Conservation (phyloP, 2,113 vertebrate species). For the Urocitellus parryii region DNA sequence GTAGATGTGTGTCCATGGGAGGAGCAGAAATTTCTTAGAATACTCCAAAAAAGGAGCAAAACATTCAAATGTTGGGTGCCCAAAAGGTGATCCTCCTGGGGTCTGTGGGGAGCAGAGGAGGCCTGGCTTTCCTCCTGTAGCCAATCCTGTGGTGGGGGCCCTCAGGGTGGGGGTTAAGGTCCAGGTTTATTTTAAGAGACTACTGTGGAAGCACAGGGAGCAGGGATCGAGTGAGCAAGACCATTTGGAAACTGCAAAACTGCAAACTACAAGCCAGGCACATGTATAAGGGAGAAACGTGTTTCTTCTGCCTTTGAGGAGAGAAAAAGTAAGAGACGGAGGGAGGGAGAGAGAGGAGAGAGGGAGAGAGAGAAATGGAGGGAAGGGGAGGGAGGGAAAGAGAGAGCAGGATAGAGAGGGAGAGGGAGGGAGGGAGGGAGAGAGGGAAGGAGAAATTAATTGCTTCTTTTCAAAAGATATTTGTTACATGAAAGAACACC, state of each 20-base stretch:
- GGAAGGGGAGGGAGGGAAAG: too few relatives aligned
- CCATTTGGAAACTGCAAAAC: neutral
- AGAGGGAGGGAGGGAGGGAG: too few relatives aligned
- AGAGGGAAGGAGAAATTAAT: neutral
- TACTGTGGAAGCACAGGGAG: neutral
- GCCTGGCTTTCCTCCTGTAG: neutral
- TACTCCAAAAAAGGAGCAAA: neutral
- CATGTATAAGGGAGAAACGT: neutral
- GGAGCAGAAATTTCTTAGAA: neutral
- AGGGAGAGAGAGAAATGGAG: too few relatives aligned
- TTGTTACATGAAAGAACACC: neutral
- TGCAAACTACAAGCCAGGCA: neutral
- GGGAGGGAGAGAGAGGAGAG: too few relatives aligned
- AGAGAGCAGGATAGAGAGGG: too few relatives aligned
- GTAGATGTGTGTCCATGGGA: neutral
- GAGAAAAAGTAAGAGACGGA: too few relatives aligned
- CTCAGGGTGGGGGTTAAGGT: neutral
- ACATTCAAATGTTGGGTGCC: neutral
- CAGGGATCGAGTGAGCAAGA: neutral
- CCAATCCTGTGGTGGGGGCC: too few relatives aligned
- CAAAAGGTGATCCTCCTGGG: too few relatives aligned
- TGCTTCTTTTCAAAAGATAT: slow-evolving; percentile 25
- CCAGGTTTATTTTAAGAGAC: neutral
- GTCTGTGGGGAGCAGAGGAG: too few relatives aligned
- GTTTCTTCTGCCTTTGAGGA: neutral